Evolutionary conservation across 2,888 invertebrate genomes (phyloP), one percentile per base, ranked within the genome.

Genomic region (Colostygia pectinataria): DNA sequence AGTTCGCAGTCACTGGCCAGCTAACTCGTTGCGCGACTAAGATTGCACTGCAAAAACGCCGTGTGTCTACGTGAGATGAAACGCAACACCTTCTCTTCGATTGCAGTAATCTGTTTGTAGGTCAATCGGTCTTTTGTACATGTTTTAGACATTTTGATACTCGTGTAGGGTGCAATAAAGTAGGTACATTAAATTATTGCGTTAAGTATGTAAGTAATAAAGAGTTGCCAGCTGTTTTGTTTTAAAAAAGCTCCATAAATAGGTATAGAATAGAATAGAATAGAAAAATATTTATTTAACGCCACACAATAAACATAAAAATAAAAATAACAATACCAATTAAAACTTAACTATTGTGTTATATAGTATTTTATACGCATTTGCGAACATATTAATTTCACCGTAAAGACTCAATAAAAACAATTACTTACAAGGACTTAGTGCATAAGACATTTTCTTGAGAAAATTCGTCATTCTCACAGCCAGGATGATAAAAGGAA

Each of bases 381-480:
- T n/a, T n/a, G n/a, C n/a, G n/a, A n/a, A n/a, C n/a, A n/a, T n/a
- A n/a, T n/a, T n/a, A n/a, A n/a, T n/a, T n/a, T n/a, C n/a, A n/a
- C n/a, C n/a, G n/a, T 15, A 4, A 15, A 15, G 15, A 15, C 4
- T 15, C 15, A 15, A 5, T 20, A 20, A 1, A n/a, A n/a, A n/a
- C n/a, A n/a, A 27, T 2, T 36, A 55, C 47, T 61, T 57, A 67
- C 67, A 64, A 61, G 68, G 67, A 46, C 49, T 68, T 40, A 96
- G 79, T 3, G 96, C 95, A 78, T 96, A 96, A 2, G 95, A 93
- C 62, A 96, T 84, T 79, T 96, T 96, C 83, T 95, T 96, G 42
- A 96, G 92, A 69, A 96, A 96, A 83, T 96, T 96, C 0, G 95
- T 93, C 47, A 96, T 75, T 65, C 94, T 91, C 37, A 96, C 96